Evolutionary conservation across 2,797 vertebrate species (phyloP).

Genomic region (Cossypha caffra): DNA sequence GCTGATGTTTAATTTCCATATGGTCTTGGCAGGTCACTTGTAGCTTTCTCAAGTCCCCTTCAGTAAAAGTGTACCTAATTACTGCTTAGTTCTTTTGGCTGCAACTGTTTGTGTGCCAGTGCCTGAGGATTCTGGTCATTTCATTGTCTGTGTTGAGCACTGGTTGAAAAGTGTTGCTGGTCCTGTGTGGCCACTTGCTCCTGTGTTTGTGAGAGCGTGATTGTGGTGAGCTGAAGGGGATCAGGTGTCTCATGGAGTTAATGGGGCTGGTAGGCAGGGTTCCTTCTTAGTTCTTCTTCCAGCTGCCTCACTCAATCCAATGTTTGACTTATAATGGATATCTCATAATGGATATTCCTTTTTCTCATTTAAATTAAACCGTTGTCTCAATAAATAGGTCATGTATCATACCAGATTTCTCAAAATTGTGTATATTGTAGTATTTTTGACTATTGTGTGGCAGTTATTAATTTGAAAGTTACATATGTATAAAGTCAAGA

Average conservation of each 20-base stretch:
- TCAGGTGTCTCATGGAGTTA: neutral
- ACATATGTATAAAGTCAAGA: neutral
- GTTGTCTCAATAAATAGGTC: neutral
- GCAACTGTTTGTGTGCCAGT: fast-evolving
- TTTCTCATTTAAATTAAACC: neutral
- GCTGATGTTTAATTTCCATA: neutral
- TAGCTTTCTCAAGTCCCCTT: neutral
- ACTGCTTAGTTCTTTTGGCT: neutral
- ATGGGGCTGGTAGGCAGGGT: neutral
- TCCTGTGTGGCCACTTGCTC: neutral
- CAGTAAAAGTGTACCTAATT: neutral
- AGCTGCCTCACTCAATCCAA: neutral
- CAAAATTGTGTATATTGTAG: neutral
- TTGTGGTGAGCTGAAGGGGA: neutral
- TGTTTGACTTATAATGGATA: neutral
- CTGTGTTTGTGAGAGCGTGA: neutral
- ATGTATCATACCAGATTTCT: neutral
- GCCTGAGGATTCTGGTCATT: neutral
- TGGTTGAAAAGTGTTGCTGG: neutral
- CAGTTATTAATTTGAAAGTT: neutral
- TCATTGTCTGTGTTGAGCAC: neutral
- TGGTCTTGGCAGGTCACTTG: neutral
- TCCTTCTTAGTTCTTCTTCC: neutral
- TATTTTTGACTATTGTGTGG: neutral
- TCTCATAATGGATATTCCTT: neutral